Evolutionary conservation across 2,797 vertebrate species (phyloP).

Genomic region (Glossophaga mutica): DNA sequence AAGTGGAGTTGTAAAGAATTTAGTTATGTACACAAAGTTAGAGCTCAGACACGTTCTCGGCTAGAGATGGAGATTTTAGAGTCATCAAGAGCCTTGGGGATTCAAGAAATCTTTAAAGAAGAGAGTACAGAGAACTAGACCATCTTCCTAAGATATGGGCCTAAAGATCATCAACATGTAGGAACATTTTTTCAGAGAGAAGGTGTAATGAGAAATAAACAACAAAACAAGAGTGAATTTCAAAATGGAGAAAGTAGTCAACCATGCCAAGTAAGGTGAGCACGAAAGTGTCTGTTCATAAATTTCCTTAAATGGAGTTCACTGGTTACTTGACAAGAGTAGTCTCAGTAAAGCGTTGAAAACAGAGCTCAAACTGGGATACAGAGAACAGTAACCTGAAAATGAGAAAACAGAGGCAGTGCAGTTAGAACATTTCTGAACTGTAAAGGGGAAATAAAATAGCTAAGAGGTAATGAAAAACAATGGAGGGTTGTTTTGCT

Average conservation of each 20-base stretch:
- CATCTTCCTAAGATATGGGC: not conserved
- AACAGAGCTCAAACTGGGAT: not conserved
- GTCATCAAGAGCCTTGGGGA: not conserved
- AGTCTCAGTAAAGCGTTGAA: not conserved
- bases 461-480: not conserved
- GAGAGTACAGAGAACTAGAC: not conserved
- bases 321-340: not conserved
- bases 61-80: not conserved
- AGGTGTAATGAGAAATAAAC: not conserved
- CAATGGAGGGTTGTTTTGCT: not conserved
- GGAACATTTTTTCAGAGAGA: not conserved
- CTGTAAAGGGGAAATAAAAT: not conserved
- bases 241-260: not conserved
- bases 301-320: not conserved
- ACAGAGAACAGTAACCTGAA: not conserved
- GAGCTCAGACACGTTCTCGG: not conserved
- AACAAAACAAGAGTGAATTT: not conserved
- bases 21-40: not conserved
- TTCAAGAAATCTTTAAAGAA: not conserved
- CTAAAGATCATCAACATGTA: not conserved
- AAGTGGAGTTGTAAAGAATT: not conserved
- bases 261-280: not conserved
- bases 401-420: not conserved
- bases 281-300: not conserved
- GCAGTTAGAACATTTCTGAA: not conserved